phyloP scores from a whole-genome alignment of 2,888 invertebrate species.

The Apodemia zela region DNA sequence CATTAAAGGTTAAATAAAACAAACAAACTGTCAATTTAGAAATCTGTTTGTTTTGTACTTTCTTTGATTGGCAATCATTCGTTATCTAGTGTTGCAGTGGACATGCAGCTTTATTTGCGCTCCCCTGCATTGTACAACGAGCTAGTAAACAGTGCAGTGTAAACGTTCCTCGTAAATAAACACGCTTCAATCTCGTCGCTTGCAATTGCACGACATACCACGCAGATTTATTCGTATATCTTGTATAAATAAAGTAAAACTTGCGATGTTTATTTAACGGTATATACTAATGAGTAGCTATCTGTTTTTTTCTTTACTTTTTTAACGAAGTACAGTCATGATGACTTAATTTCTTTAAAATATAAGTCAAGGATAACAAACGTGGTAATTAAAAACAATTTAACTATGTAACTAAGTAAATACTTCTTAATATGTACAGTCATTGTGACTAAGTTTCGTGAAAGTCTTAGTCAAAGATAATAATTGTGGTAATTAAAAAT shows the following conservation, averaged over 20 bases:
- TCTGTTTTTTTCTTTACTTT: background rate
- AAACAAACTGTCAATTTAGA: too few relatives aligned
- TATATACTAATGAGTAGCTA: background rate
- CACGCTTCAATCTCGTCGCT: constrained; percentile 43
- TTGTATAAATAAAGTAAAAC: constrained; percentile 8
- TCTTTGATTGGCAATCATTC: constrained; percentile 12
- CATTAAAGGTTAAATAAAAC: too few relatives aligned
- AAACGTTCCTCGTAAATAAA: constrained; percentile 60
- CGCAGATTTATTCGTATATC: constrained; percentile 10
- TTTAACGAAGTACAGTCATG: background rate
- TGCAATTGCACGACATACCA: constrained; percentile 11
- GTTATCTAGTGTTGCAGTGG: constrained; percentile 31
- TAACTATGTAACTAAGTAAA: too few relatives aligned
- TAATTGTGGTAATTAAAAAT: too few relatives aligned
- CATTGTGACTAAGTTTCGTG: too few relatives aligned
- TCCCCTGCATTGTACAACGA: constrained; percentile 40
- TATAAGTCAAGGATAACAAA: background rate
- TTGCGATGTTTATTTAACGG: background rate
- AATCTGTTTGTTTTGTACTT: background rate
- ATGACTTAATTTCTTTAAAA: background rate
- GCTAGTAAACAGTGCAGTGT: constrained; percentile 56
- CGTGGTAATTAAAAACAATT: too few relatives aligned
- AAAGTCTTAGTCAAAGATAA: too few relatives aligned
- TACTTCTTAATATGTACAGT: too few relatives aligned
- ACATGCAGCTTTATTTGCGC: constrained; percentile 40